Conservation (phyloP, 2,797 vertebrate genomes). For the Hippocampus kuda region DNA sequence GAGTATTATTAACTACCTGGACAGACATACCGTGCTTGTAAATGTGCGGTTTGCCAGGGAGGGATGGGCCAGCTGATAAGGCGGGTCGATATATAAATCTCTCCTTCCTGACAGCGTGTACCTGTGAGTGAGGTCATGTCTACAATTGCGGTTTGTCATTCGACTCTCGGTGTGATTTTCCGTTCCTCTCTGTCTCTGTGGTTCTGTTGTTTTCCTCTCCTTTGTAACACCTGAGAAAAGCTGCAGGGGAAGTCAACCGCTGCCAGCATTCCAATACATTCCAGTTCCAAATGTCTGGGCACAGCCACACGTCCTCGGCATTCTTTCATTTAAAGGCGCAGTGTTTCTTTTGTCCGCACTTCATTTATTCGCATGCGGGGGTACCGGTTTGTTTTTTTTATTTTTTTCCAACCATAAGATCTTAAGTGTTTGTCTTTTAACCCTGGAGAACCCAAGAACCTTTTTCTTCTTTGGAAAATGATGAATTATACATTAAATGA, state of each 20-base stretch:
- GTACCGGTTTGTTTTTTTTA: neutral
- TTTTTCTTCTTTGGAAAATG: too few species aligned
- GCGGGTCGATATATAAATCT: slow-evolving; percentile 30
- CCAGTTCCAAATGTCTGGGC: slow-evolving; percentile 48
- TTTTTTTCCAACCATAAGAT: neutral
- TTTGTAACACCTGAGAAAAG: slow-evolving; percentile 59
- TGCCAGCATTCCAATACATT: slow-evolving; percentile 62
- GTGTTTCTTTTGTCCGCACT: slow-evolving; percentile 29
- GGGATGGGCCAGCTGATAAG: slow-evolving; percentile 40
- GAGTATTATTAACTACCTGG: slow-evolving; percentile 36
- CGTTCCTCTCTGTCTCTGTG: slow-evolving; percentile 18
- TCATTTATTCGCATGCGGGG: slow-evolving; percentile 5
- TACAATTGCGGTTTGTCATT: slow-evolving; percentile 45
- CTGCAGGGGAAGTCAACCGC: slow-evolving; percentile 41
- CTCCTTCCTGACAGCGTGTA: slow-evolving; percentile 7
- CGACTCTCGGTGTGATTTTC: slow-evolving; percentile 37
- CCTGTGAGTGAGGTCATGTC: slow-evolving; percentile 53
- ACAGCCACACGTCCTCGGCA: slow-evolving; percentile 49
- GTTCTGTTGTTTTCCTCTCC: slow-evolving; percentile 48
- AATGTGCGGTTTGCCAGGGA: slow-evolving; percentile 26
- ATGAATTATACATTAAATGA: too few species aligned
- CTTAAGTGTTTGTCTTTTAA: too few species aligned
- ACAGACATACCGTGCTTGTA: slow-evolving; percentile 13
- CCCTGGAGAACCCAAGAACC: too few species aligned
- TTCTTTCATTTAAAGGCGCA: slow-evolving; percentile 55